Evolutionary conservation across 2,888 invertebrate genomes (phyloP).

Genomic region (Bellardia bayeri): DNA sequence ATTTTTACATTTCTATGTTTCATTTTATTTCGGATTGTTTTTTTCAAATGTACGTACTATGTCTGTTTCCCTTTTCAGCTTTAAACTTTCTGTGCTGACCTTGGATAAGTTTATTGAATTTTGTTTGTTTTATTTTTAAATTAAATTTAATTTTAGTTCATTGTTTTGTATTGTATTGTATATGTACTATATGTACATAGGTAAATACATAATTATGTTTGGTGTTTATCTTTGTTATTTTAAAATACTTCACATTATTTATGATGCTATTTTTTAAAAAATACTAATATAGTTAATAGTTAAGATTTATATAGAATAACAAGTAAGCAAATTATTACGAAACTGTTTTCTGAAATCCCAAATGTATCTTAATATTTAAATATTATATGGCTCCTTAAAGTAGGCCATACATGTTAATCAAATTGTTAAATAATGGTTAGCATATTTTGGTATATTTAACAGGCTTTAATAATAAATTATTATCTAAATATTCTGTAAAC

Average conservation of each 20-base stretch:
- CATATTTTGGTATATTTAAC: no score
- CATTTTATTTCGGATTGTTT: neutral
- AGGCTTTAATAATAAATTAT: no score
- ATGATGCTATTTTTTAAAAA: no score
- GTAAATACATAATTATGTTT: neutral
- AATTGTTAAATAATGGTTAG: neutral
- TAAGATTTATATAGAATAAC: no score
- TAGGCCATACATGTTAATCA: neutral
- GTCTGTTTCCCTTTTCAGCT: neutral
- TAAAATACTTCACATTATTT: constrained; percentile 14
- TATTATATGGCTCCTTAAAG: neutral
- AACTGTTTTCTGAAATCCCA: no score
- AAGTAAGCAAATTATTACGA: no score
- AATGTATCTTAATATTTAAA: no score
- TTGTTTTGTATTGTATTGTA: neutral
- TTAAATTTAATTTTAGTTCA: constrained; percentile 8
- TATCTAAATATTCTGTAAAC: no score
- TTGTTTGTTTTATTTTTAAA: constrained; percentile 20
- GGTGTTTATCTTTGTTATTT: neutral
- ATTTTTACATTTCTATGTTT: neutral
- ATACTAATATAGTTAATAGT: no score
- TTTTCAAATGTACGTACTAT: neutral
- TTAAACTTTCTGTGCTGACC: constrained; percentile 38
- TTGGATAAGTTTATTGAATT: constrained; percentile 62
- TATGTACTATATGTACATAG: neutral